These are phyloP conservation scores for Mormyrus proboscirostris DNA, from an alignment of 2,797 vertebrate species.

Conservation along the genomic window DNA sequence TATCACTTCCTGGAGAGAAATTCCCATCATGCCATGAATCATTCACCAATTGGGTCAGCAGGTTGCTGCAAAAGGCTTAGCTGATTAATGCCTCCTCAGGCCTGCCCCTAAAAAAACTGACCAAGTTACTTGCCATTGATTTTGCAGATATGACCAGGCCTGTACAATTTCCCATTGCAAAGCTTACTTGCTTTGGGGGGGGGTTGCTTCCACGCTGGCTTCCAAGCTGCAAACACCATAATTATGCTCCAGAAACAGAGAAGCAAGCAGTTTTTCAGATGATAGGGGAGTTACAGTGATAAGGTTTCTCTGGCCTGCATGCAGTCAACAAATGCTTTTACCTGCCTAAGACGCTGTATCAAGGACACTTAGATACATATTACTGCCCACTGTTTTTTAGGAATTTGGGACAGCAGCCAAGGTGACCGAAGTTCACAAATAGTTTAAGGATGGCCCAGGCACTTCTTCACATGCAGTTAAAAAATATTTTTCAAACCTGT, in stretches of 20 bases:
- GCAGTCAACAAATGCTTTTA: background rate
- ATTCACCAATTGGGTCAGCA: background rate
- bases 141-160: background rate
- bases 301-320: background rate
- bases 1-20: background rate
- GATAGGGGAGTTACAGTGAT: background rate
- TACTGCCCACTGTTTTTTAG: background rate
- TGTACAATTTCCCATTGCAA: background rate
- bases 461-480: background rate
- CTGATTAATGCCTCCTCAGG: background rate
- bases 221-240: background rate
- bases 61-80: background rate
- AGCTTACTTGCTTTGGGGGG: background rate
- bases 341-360: background rate
- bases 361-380: constrained; percentile 1
- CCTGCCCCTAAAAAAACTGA: background rate
- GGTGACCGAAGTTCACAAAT: background rate
- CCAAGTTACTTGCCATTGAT: background rate
- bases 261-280: constrained; percentile 16
- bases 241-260: background rate
- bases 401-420: background rate
- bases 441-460: background rate
- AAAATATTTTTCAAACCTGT: background rate
- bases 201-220: background rate
- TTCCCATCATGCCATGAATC: background rate